These are phyloP conservation scores for Pipra filicauda DNA, from an alignment of 2,113 vertebrate genomes.

Conservation along the genomic window DNA sequence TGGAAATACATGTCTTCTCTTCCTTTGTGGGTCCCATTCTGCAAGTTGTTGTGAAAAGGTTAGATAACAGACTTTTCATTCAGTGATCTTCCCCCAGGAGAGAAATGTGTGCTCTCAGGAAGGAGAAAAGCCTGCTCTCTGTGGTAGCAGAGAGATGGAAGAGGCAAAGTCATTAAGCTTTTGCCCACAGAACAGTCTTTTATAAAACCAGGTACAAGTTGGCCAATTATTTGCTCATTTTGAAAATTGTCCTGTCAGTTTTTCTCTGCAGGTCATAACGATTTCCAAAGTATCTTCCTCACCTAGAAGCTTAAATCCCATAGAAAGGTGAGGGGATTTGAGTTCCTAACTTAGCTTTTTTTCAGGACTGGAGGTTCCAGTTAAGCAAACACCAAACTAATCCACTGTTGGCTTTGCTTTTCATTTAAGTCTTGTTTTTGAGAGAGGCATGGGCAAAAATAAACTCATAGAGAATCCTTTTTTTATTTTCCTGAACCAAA, in stretches of 20 bases:
- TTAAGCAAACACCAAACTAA: neutral
- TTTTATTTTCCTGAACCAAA: neutral
- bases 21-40: neutral
- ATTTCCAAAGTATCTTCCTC: neutral
- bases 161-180: neutral
- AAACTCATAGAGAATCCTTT: fast-evolving
- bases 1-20: neutral
- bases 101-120: neutral
- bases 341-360: neutral
- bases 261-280: neutral
- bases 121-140: neutral
- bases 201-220: neutral
- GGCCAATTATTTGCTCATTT: neutral
- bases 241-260: neutral
- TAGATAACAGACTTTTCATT: neutral
- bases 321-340: neutral
- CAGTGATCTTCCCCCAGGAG: neutral
- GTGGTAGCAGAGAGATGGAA: neutral
- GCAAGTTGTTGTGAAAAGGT: neutral
- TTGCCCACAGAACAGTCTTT: neutral
- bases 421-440: neutral
- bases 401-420: neutral
- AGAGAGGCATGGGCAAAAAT: neutral
- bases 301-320: neutral
- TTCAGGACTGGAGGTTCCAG: neutral